A percentile compares a stretch with the other conserved stretches of the same genome.
Conservation (phyloP, 2,113 vertebrate species). For the Lasiurus cinereus region DNA sequence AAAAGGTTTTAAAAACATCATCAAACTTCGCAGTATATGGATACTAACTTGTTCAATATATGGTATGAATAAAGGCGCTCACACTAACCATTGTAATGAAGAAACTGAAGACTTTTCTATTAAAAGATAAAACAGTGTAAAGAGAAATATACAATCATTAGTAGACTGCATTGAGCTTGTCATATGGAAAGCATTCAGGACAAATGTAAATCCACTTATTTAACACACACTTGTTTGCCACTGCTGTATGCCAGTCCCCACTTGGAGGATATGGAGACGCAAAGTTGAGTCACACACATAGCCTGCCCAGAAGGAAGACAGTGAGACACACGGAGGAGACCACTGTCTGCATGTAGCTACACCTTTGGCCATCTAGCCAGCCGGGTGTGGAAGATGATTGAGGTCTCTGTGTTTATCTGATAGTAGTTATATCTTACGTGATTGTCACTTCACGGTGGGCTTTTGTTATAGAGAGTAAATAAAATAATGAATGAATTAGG, state of each 20-base stretch:
- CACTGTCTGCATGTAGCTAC: neutral
- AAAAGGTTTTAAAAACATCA: neutral
- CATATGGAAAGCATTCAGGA: neutral
- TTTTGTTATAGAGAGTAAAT: neutral
- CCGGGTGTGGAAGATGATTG: neutral
- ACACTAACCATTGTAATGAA: neutral
- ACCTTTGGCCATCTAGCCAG: neutral
- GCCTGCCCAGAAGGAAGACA: neutral
- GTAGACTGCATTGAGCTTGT: neutral
- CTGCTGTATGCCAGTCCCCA: neutral
- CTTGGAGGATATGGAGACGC: neutral
- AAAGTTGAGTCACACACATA: neutral
- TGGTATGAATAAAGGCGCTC: neutral
- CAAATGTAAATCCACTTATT: neutral
- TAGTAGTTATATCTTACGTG: neutral
- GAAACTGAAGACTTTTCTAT: slow-evolving; percentile 9
- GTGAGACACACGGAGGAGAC: neutral
- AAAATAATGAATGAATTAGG: neutral
- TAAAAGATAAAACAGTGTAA: neutral
- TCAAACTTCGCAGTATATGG: slow-evolving; percentile 1
- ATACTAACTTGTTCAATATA: slow-evolving; percentile 54
- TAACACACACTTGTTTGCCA: neutral
- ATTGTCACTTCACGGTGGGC: neutral
- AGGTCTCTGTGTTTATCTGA: neutral
- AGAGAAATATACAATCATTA: slow-evolving; percentile 19